Percentiles rank a stretch among this genome's conserved stretches.
Conservation (phyloP, 35 echinoderm and acorn worm species). For the Strongylocentrotus purpuratus region DNA sequence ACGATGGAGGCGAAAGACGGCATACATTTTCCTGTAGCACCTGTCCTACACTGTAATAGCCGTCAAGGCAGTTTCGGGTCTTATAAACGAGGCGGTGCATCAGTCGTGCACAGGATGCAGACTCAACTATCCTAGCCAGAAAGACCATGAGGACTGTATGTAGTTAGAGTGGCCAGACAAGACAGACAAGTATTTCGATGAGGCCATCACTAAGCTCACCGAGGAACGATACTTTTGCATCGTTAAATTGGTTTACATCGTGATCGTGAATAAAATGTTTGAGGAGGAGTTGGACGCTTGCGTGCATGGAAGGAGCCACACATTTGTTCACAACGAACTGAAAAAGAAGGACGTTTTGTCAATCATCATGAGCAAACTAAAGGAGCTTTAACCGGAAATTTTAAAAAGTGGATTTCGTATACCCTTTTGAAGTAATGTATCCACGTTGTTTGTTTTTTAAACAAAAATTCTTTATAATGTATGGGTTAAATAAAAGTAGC, state of each 20-base stretch:
- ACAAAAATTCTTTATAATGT: no score
- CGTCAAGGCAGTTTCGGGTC: no score
- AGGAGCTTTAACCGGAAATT: not conserved
- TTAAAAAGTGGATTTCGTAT: no score
- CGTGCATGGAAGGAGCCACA: not conserved
- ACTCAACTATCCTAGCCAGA: not conserved
- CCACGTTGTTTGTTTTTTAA: no score
- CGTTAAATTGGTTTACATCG: not conserved
- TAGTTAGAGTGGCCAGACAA: not conserved
- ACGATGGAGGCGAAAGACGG: no score
- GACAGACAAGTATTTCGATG: not conserved
- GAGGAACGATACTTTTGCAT: not conserved
- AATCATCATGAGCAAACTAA: not conserved
- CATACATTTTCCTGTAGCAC: no score
- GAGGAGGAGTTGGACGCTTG: not conserved
- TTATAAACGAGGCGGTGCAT: not conserved
- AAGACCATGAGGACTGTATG: constrained; percentile 24
- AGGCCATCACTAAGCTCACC: not conserved
- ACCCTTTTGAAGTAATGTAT: no score
- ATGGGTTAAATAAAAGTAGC: no score
- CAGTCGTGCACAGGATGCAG: not conserved
- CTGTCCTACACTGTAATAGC: no score
- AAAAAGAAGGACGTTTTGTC: not conserved
- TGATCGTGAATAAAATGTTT: not conserved
- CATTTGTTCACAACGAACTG: not conserved